Conservation (phyloP, 2,888 invertebrate genomes). For the Gastracanthus pulcherrimus region DNA sequence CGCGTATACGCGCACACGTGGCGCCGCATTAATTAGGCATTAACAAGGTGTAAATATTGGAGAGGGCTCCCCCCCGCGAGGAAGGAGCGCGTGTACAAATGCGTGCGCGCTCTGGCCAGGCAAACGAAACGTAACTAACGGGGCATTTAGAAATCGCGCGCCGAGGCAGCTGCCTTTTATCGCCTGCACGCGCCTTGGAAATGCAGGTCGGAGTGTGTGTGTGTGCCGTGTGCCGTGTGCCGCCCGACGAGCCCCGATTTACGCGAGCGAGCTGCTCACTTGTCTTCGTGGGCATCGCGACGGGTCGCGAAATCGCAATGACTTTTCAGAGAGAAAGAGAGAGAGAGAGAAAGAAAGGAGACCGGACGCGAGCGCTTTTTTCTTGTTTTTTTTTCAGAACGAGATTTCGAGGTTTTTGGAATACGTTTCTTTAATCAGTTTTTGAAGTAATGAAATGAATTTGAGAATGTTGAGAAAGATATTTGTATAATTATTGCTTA, state of each 20-base stretch:
- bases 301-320: conserved; percentile 26
- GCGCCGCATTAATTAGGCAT: conserved; percentile 4
- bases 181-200: conserved; percentile 44
- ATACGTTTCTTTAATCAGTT: background rate
- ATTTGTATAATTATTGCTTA: no score
- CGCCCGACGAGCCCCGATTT: no score
- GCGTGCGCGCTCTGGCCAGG: no score
- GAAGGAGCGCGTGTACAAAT: no score
- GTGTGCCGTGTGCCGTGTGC: no score
- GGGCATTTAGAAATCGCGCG: conserved; percentile 64
- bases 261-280: background rate
- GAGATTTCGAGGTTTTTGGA: background rate
- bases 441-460: background rate
- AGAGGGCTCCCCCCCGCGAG: no score
- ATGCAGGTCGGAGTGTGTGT: conserved; percentile 39
- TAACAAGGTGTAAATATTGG: conserved; percentile 15
- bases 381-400: background rate
- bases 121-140: conserved; percentile 57
- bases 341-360: no score
- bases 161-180: conserved; percentile 47
- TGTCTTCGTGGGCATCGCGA: background rate
- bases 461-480: no score
- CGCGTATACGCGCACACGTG: background rate
- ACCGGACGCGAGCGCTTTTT: background rate
- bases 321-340: background rate